A percentile compares a stretch with the other conserved stretches of the same genome.
These are phyloP conservation scores for Paralvinella palmiformis DNA, from an alignment of 1,140 invertebrate species.

Conservation along the genomic window DNA sequence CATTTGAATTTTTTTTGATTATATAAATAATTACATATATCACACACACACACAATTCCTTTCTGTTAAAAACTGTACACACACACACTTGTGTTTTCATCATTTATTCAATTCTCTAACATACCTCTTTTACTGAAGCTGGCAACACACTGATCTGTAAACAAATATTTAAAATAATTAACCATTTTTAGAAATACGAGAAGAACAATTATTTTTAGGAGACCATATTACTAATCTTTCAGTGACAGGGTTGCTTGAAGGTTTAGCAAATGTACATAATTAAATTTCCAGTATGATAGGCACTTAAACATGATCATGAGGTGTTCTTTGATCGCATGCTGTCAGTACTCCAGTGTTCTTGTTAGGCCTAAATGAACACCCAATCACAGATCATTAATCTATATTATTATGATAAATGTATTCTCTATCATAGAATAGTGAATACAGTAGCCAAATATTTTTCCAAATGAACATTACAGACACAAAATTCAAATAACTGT, in stretches of 20 bases:
- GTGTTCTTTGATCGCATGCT: neutral
- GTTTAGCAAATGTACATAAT: neutral
- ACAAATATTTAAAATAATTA: no score
- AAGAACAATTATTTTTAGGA: constrained; percentile 18
- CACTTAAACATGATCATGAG: neutral
- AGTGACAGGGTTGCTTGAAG: neutral
- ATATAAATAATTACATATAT: no score
- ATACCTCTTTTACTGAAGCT: constrained; percentile 72
- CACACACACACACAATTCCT: no score
- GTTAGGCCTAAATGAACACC: neutral
- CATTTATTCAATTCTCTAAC: neutral
- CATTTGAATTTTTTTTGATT: neutral
- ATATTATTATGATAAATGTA: neutral
- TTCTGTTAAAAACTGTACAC: neutral
- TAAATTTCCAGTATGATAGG: neutral
- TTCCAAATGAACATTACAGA: neutral
- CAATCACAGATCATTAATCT: neutral
- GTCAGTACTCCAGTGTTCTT: neutral
- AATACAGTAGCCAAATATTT: neutral
- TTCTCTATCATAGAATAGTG: constrained; percentile 1
- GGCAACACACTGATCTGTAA: constrained; percentile 79
- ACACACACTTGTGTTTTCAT: neutral
- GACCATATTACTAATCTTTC: neutral
- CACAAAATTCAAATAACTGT: constrained; percentile 12
- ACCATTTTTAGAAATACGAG: no score